Base-by-base conservation (phyloP, 2,113 vertebrate genomes). In the Carassius carassius region DNA sequence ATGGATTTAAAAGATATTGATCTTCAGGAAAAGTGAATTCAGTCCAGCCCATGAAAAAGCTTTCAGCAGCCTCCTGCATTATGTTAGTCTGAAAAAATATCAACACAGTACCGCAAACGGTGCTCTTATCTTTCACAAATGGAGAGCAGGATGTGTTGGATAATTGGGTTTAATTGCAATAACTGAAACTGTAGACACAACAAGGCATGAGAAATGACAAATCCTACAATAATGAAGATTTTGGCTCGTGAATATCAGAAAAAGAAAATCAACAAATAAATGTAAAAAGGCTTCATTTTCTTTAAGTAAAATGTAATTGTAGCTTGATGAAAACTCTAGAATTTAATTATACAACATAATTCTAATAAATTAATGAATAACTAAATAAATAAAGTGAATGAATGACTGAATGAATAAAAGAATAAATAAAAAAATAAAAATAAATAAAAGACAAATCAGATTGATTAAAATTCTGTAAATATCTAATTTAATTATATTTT, bases 1-100 rank as follows among this genome's bases (percentile, higher is more conserved):
- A 81, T 70, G 23, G 80, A 82, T 82, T 70, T 5, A 0, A 56
- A 69, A 82, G 80, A 72, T 82, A 82, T 72, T 41, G 65, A 82
- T 82, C 47, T 54, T 51, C 41, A 56, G 19, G 47, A 82, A 72
- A 72, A 82, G 80, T 54, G 29, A 82, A 82, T 72, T 35, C 7
- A 35, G 47, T 70, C 70, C 65, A 82, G 63, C 17, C 79, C 62
- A 81, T 41, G 14, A 81, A 81, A 29, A 49, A 81, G 44, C 79
- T 81, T 81, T 70, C 44, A 81, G 44, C 79, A 4, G 79, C 25
- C 21, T 54, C 41, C 2, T 44, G 37, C 37, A 10, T 44, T 44
- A 44, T 44, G 47, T 76, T 14, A 51, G 74, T 32, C 2, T 67
- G 44, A 70, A 19, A 8, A 47, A 54, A 70, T 35, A 29, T 51